Base-by-base conservation (phyloP, 1,140 invertebrate genomes). In the Mya arenaria region DNA sequence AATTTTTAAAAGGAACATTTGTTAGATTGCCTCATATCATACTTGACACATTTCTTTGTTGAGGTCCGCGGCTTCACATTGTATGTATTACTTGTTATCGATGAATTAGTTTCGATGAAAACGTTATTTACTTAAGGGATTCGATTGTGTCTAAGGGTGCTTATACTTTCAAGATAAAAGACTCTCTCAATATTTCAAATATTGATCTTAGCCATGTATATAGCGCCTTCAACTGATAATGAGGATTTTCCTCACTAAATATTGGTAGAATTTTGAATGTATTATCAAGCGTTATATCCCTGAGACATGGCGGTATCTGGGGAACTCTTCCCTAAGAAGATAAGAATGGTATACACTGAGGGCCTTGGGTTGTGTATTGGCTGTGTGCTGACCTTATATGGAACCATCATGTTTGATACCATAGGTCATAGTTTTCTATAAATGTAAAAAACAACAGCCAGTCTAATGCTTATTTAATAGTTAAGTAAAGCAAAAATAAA, bases 81-180 rank as follows among this genome's bases (percentile, higher is more conserved):
- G 5, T 19, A 5, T 19, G 30, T 48, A 65, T 62, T 48, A 63
- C 74, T 66, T 78, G 60, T 78, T 78, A 78, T 78, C 75, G 48
- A 68, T 52, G 63, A 78, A 78, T 78, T 78, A 32, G 75, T 78
- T 78, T 68, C 63, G 75, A 78, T 78, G 75, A 78, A 78, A 78
- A 78, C 63, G 17, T 68, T 78, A 78, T 78, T 78, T 65, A 78
- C 75, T 56, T 52, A 68, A 68, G 60, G 63, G 65, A 78, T 78
- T 78, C 60, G 65, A 78, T 78, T 68, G 75, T 25, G 44, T 56
- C 63, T 62, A 78, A 68, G 75, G 52, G 75, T 68, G 34, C 75
- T 68, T 66, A 78, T 55, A 37, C 19, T 48, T 55, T 17, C 5
- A 37, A 78, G 75, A 78, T 78, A 78, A 78, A 78, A 58, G 63